These are phyloP conservation scores for Carollia perspicillata DNA, from an alignment of 2,113 vertebrate species.

Conservation along the genomic window DNA sequence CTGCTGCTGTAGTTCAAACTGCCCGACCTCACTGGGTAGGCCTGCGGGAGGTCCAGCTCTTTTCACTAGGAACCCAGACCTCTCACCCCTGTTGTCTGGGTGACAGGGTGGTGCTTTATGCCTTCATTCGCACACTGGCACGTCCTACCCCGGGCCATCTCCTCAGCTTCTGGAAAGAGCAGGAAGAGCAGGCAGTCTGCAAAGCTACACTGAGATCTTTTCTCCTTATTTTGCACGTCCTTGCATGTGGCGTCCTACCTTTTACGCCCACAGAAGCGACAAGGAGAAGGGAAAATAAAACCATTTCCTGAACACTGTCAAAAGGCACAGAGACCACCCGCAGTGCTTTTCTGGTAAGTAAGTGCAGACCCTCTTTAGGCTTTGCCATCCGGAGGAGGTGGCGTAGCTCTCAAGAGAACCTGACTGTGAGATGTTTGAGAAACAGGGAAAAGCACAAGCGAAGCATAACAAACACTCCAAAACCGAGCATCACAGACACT, in stretches of 20 bases:
- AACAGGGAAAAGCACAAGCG: neutral
- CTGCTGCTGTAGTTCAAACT: neutral
- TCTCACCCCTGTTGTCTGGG: neutral
- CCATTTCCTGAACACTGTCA: neutral
- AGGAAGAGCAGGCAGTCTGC: neutral
- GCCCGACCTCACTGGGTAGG: neutral
- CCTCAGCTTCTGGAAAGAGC: neutral
- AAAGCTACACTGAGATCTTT: neutral
- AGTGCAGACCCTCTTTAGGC: neutral
- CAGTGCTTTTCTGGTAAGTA: neutral
- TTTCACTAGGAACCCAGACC: neutral
- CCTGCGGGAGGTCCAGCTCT: neutral
- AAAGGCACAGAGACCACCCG: neutral
- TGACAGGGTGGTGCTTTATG: too few relatives aligned
- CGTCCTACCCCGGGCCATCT: neutral
- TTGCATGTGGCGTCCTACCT: neutral
- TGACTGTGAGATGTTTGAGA: neutral
- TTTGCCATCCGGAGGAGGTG: neutral
- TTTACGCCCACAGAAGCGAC: neutral
- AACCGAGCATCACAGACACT: neutral
- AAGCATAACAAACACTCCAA: neutral
- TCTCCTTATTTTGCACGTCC: neutral
- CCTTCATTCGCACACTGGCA: neutral
- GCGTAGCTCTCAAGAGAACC: neutral
- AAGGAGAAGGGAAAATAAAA: neutral